Evolutionary conservation across 2,888 invertebrate species (phyloP), one percentile per base, ranked within the genome.

Genomic region (Silvanus unidentatus): DNA sequence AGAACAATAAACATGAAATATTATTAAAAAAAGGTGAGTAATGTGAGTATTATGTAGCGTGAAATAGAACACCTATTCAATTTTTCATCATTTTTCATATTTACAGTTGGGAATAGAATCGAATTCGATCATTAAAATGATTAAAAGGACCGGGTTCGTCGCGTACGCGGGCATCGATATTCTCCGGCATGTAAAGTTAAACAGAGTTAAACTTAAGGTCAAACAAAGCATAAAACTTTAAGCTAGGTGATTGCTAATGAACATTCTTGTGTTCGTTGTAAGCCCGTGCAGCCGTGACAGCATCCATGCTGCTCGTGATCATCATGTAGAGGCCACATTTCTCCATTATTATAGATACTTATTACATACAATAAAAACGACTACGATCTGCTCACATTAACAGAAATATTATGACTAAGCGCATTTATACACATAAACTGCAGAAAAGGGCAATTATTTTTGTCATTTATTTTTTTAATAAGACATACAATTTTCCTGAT

Each of bases 161-260:
- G 48, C 43, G 40, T 49, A 46, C 45, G 32, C 48, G 49, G 54
- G 27, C 53, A 48, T 48, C 40, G 48, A 54, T 50, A 53, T 55
- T 43, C 43, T 47, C 16, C 32, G 47, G 43, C 44, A 54, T 45
- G 46, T 43, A 50, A 35, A 48, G 43, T 52, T 45, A 37, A 47
- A 43, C 50, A 46, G 53, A n/a, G n/a, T n/a, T n/a, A n/a, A n/a
- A n/a, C n/a, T n/a, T n/a, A n/a, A 56, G 58, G 56, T 59, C 60
- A 57, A 57, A 52, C 50, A 50, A 55, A 57, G 48, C 57, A 50
- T 50, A 52, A 53, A 54, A 50, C 53, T 50, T 37, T 15, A 37
- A 37, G 37, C 42, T 41, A 55, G 53, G 48, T 52, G 53, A 55
- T 55, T 52, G 57, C 58, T 60, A 59, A 61, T 60, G 58, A 57